A percentile compares a stretch with the other conserved stretches of the same genome.
These are phyloP conservation scores for Agonopterix arenella DNA, from an alignment of 2,888 invertebrate species.

Conservation along the genomic window DNA sequence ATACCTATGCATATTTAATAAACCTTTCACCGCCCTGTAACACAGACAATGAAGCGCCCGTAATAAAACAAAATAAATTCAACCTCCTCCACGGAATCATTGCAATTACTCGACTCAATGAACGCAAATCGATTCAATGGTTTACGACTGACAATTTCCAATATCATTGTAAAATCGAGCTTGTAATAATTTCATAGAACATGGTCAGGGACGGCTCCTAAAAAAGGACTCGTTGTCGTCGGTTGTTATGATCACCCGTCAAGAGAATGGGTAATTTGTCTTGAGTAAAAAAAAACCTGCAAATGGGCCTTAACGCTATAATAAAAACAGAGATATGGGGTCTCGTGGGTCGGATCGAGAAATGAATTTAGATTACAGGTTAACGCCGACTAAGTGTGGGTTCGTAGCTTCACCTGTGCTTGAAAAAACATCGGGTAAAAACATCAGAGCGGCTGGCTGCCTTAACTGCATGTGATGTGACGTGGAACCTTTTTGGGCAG, in stretches of 20 bases:
- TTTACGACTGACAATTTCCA: conserved; percentile 41
- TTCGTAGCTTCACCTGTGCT: conserved; percentile 64
- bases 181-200: conserved; percentile 16
- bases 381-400: conserved; percentile 75
- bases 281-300: conserved; percentile 68
- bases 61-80: conserved; percentile 38
- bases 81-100: conserved; percentile 40
- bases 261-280: conserved; percentile 72
- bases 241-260: conserved; percentile 62
- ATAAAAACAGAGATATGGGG: conserved; percentile 72
- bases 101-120: conserved; percentile 60
- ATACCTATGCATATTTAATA: too few relatives aligned
- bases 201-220: conserved; percentile 9
- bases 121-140: conserved; percentile 54
- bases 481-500: conserved; percentile 36
- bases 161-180: conserved; percentile 21
- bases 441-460: conserved; percentile 17
- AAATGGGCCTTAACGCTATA: conserved; percentile 71
- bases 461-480: conserved; percentile 39
- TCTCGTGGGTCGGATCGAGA: conserved; percentile 71
- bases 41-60: conserved; percentile 42
- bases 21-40: conserved; percentile 18
- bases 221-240: conserved; percentile 47
- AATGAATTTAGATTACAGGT: conserved; percentile 78
- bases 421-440: conserved; percentile 59